Conservation (phyloP, 2,888 invertebrate species). For the Pseudococcus jackbeardsleyi region DNA sequence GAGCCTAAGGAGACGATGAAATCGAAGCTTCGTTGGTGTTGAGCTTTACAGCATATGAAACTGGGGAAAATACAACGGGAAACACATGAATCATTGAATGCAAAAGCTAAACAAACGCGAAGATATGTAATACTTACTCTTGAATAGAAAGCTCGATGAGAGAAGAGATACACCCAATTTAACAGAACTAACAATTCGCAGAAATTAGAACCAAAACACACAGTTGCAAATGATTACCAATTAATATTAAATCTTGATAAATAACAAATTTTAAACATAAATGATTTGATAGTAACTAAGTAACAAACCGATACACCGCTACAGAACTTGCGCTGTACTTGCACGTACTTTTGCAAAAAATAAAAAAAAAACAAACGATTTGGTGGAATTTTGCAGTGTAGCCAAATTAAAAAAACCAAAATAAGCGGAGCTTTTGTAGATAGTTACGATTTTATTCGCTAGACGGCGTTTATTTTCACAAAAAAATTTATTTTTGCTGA, state of each 20-base stretch:
- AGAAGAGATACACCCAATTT: background rate
- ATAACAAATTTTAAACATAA: background rate
- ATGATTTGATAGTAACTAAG: conserved; percentile 17
- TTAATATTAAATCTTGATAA: conserved; percentile 9
- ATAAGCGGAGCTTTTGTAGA: background rate
- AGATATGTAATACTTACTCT: background rate
- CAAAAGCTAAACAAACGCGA: background rate
- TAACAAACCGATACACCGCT: background rate
- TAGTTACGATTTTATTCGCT: background rate
- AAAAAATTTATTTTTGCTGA: background rate
- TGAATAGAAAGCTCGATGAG: background rate
- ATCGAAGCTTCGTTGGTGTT: background rate
- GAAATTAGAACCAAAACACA: background rate
- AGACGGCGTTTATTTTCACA: background rate
- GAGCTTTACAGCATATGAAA: background rate
- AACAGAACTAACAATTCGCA: background rate
- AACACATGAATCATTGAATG: background rate
- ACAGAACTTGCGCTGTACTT: conserved; percentile 20
- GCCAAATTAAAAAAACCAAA: background rate
- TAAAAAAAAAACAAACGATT: background rate
- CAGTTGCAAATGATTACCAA: background rate
- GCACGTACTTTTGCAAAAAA: background rate
- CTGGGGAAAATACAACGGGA: background rate
- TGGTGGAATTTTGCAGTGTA: background rate
- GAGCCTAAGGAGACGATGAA: background rate